Base-by-base conservation (phyloP, 2,797 vertebrate genomes). In the Heterohyrax brucei region DNA sequence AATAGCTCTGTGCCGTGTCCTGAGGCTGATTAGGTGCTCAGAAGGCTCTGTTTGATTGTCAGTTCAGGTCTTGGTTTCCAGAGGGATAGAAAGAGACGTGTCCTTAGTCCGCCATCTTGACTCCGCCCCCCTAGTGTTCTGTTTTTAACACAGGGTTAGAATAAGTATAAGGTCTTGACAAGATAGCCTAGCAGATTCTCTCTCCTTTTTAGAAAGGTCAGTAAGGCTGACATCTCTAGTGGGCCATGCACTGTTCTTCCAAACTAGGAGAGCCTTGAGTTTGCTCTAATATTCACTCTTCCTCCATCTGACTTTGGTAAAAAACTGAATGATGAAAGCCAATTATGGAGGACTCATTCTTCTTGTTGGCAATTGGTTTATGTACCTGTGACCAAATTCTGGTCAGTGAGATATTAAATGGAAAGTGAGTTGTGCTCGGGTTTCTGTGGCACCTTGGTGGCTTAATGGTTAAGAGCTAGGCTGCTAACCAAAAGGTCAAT, bases 101-200 rank as follows among this genome's bases (percentile, higher is more conserved):
- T n/a, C n/a, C n/a, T n/a, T n/a, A n/a, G n/a, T n/a, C n/a, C n/a
- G n/a, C n/a, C n/a, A n/a, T n/a, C n/a, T n/a, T n/a, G n/a, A n/a
- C n/a, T n/a, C n/a, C n/a, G n/a, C n/a, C n/a, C n/a, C n/a, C n/a
- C n/a, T 76, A 62, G 70, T 94, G 22, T 44, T 90, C 85, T 86
- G 46, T 73, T 93, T 96, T 91, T 75, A 68, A 87, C 70, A 64
- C 81, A 91, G 94, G 87, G 94, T 91, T 93, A 94, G 39, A 87
- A 80, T 80, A 93, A 91, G 44, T 72, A 14, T 10, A 46, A 81
- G n/a, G 8, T 84, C 80, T 84, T 93, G 64, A 39, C 66, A n/a
- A 83, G 73, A 86, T 77, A 96, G 68, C 75, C 64, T 82, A 10
- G 68, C 70, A 61, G 18, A 73, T n/a, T 83, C 59, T 77, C 24